phyloP scores from a whole-genome alignment of 1,140 invertebrate genomes.

The Laupala kohalensis region DNA sequence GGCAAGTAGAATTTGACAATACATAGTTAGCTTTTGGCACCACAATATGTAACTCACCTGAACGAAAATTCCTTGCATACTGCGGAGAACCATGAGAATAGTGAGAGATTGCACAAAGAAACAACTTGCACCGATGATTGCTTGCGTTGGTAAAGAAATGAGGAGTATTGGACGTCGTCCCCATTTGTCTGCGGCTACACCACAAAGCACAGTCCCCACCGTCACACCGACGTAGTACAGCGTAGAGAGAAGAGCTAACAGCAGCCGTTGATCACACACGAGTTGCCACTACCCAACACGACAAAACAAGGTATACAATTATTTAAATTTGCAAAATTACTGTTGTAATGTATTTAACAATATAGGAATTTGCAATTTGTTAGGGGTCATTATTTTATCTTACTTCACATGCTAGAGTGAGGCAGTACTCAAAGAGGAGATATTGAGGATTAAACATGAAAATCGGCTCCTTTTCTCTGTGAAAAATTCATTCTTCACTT shows the following conservation, averaged over 20 bases:
- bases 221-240: conserved; percentile 36
- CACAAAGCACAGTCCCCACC: conserved; percentile 38
- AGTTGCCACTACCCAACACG: conserved; percentile 38
- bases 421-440: too few relatives aligned
- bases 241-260: conserved; percentile 30
- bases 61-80: conserved; percentile 33
- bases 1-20: too few relatives aligned
- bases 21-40: too few relatives aligned
- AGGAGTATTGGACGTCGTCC: conserved; percentile 36
- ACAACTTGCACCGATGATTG: conserved; percentile 31
- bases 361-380: too few relatives aligned
- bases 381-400: too few relatives aligned
- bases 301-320: conserved; percentile 9
- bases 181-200: conserved; percentile 35
- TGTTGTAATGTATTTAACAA: too few relatives aligned
- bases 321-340: neutral
- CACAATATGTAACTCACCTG: too few relatives aligned
- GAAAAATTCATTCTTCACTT: too few relatives aligned
- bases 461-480: too few relatives aligned
- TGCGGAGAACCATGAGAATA: conserved; percentile 29
- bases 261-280: conserved; percentile 34
- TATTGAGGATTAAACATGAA: too few relatives aligned
- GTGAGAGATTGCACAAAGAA: conserved; percentile 31
- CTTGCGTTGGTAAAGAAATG: conserved; percentile 34
- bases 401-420: too few relatives aligned